Percentiles rank a stretch among this genome's conserved stretches.
phyloP scores from a whole-genome alignment of 2,888 invertebrate species.

The Eledone cirrhosa region DNA sequence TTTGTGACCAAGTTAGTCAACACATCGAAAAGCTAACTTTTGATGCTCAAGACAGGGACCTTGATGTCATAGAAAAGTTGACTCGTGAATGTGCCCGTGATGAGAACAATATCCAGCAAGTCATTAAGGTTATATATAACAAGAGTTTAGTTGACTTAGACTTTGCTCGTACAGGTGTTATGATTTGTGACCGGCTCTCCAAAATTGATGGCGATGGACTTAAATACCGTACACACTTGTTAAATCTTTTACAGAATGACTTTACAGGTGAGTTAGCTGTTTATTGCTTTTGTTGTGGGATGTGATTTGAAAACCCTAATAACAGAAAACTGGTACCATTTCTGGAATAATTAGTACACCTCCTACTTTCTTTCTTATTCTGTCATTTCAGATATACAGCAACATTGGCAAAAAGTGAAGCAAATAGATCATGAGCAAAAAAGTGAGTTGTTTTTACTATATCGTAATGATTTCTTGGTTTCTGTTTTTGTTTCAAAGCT shows the following conservation, averaged over 20 bases:
- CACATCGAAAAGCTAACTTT: constrained; percentile 39
- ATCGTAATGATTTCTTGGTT: too few species aligned
- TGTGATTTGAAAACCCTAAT: too few species aligned
- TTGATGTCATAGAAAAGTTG: constrained; percentile 41
- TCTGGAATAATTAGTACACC: too few species aligned
- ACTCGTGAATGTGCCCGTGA: constrained; percentile 36
- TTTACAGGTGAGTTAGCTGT: constrained; percentile 48
- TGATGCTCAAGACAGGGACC: constrained; percentile 42
- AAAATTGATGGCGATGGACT: constrained; percentile 47
- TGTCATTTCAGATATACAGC: constrained; percentile 24
- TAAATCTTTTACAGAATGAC: constrained; percentile 53
- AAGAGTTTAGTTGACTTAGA: constrained; percentile 47
- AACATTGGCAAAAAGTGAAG: not conserved
- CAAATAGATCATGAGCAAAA: constrained; percentile 19
- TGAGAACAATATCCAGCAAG: constrained; percentile 39
- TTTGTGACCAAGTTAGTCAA: constrained; percentile 18
- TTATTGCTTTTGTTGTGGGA: too few species aligned
- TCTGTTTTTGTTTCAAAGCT: too few species aligned
- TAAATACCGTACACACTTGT: constrained; percentile 49
- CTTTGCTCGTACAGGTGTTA: constrained; percentile 51
- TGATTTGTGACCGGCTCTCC: constrained; percentile 51
- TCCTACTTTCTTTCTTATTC: too few species aligned
- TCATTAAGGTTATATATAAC: constrained; percentile 43
- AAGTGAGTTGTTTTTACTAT: constrained; percentile 20
- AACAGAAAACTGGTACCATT: too few species aligned